A percentile compares a stretch with the other conserved stretches of the same genome.
Evolutionary conservation across 2,888 invertebrate genomes (phyloP).

Genomic region (Lingula anatina): DNA sequence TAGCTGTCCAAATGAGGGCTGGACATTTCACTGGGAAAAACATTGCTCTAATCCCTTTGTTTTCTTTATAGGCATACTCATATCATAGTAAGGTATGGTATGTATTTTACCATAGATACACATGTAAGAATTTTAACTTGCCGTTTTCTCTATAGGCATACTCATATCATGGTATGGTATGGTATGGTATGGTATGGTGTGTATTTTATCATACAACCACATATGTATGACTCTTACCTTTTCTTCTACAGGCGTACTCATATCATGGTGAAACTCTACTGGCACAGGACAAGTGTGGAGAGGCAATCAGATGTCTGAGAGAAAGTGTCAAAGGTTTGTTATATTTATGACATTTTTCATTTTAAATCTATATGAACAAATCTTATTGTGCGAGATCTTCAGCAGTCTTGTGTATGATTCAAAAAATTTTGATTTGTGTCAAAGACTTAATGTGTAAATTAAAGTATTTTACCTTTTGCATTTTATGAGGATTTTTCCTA

Average conservation of each 20-base stretch:
- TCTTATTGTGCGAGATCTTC: too few species aligned
- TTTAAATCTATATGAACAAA: too few species aligned
- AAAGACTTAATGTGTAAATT: too few species aligned
- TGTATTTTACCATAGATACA: not conserved
- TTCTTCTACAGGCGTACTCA: constrained; percentile 58
- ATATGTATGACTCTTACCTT: constrained; percentile 1
- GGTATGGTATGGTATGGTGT: not conserved
- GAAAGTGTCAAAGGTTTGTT: constrained; percentile 56
- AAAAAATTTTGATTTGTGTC: too few species aligned
- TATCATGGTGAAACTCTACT: constrained; percentile 61
- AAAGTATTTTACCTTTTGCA: too few species aligned
- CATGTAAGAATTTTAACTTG: not conserved
- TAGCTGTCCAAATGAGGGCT: too few species aligned
- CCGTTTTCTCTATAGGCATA: constrained; percentile 52
- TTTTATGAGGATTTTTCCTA: too few species aligned
- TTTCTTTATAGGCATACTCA: not conserved
- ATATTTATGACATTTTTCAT: too few species aligned
- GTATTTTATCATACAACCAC: not conserved
- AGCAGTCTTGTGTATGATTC: too few species aligned
- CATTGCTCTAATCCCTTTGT: not conserved
- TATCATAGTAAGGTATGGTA: not conserved
- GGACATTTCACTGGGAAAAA: too few species aligned
- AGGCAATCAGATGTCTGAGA: constrained; percentile 60
- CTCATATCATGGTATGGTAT: not conserved
- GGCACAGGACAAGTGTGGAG: constrained; percentile 63